Conservation (phyloP, 1,140 invertebrate genomes). For the Drosophila melanica region DNA sequence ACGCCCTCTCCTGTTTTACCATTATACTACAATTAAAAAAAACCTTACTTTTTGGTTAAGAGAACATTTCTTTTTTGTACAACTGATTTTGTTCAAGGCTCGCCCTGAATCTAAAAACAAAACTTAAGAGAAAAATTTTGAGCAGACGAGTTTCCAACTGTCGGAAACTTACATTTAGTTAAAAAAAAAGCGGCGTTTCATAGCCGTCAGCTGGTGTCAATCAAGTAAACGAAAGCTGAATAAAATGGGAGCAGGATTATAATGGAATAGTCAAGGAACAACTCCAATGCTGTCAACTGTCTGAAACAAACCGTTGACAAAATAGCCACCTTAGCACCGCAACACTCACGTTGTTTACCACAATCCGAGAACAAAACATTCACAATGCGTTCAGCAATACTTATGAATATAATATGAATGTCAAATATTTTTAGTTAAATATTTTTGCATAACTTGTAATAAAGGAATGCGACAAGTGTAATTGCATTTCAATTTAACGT, state of each 20-base stretch:
- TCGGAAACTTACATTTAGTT: too few relatives aligned
- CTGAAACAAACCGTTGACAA: constrained; percentile 6
- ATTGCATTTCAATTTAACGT: constrained; percentile 25
- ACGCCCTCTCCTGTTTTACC: too few relatives aligned
- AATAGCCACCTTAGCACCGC: constrained; percentile 12
- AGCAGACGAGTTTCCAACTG: too few relatives aligned
- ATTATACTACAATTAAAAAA: too few relatives aligned
- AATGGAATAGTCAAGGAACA: too few relatives aligned
- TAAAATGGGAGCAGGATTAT: not conserved
- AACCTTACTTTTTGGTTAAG: too few relatives aligned
- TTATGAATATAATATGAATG: constrained; percentile 3
- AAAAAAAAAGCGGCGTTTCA: not conserved
- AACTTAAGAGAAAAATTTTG: too few relatives aligned
- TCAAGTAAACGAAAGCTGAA: too few relatives aligned
- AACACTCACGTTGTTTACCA: not conserved
- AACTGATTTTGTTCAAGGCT: too few relatives aligned
- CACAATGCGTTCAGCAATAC: not conserved
- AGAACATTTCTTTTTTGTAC: too few relatives aligned
- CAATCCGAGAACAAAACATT: not conserved
- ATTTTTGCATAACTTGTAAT: not conserved
- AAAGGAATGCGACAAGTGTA: constrained; percentile 38
- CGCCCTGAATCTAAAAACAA: too few relatives aligned
- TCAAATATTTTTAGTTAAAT: constrained; percentile 2
- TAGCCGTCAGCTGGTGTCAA: constrained; percentile 2
- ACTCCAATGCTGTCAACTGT: constrained; percentile 4